phyloP scores from a whole-genome alignment of 2,113 vertebrate genomes.

The Romanogobio albipinnatus region DNA sequence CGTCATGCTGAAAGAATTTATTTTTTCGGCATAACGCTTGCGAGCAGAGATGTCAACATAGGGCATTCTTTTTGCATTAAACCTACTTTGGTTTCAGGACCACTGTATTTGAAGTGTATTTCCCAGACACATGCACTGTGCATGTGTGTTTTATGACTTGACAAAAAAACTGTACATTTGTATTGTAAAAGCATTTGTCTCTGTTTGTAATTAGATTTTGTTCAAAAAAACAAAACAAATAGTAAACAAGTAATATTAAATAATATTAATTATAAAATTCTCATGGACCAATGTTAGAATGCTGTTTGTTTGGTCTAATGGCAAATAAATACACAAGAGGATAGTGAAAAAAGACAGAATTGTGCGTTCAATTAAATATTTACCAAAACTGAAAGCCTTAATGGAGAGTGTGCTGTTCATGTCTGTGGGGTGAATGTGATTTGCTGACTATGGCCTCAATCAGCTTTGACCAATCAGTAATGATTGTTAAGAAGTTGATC shows the following conservation, averaged over 20 bases:
- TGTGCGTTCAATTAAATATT: background rate
- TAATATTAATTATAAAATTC: background rate
- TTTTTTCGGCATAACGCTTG: background rate
- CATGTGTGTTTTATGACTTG: background rate
- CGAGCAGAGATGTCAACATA: slow-evolving; percentile 17
- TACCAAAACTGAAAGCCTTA: background rate
- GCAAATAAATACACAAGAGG: background rate
- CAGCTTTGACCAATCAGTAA: slow-evolving; percentile 88
- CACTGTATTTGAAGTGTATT: slow-evolving; percentile 19
- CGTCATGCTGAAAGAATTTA: slow-evolving; percentile 10
- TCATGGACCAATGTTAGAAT: background rate
- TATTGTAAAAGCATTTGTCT: background rate
- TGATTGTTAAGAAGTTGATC: slow-evolving; percentile 90
- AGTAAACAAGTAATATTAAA: no score
- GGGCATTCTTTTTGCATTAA: background rate
- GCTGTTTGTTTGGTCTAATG: background rate
- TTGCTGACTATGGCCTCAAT: slow-evolving; percentile 85
- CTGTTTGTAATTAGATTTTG: background rate
- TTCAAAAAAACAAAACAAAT: background rate
- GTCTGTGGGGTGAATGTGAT: slow-evolving; percentile 80
- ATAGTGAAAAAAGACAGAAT: background rate
- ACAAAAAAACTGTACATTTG: background rate
- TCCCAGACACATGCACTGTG: no score
- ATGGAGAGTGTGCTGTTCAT: slow-evolving; percentile 59
- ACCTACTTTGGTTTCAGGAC: background rate